Conservation (phyloP, 2,113 vertebrate genomes). For the Coregonus clupeaformis region DNA sequence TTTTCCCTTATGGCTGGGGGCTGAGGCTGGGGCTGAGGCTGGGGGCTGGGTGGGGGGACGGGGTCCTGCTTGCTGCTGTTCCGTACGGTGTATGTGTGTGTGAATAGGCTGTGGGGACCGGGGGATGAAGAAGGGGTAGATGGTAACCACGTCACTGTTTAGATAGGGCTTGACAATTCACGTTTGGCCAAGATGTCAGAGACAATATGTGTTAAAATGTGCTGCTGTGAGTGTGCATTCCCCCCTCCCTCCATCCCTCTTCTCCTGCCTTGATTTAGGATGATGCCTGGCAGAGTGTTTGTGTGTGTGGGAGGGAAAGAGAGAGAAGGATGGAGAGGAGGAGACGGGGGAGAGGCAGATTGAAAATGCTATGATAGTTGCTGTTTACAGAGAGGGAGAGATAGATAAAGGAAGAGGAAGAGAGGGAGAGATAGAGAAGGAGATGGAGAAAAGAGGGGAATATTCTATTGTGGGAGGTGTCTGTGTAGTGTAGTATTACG, state of each 20-base stretch:
- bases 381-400: constrained; percentile 53
- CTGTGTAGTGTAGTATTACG: constrained; percentile 54
- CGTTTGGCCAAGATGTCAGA: constrained; percentile 52
- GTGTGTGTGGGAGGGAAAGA: constrained; percentile 32
- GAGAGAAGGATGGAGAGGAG: constrained; percentile 61
- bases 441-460: constrained; percentile 28
- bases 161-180: constrained; percentile 19
- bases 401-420: constrained; percentile 14
- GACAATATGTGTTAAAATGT: constrained; percentile 59
- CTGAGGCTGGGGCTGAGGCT: too few relatives aligned
- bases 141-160: constrained; percentile 13
- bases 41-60: background rate
- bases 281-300: constrained; percentile 72
- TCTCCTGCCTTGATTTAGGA: constrained; percentile 74
- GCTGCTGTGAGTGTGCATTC: constrained; percentile 44
- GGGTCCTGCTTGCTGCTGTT: background rate
- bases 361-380: constrained; percentile 46
- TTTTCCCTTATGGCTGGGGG: constrained; percentile 47
- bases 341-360: constrained; percentile 43
- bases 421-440: constrained; percentile 3
- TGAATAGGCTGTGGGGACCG: constrained; percentile 15
- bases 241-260: constrained; percentile 39
- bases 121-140: constrained; percentile 11
- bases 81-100: constrained; percentile 10
- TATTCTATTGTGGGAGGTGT: constrained; percentile 29